phyloP scores from a whole-genome alignment of 92 coral and sea anemone genomes.

The Epizoanthus scotinus region DNA sequence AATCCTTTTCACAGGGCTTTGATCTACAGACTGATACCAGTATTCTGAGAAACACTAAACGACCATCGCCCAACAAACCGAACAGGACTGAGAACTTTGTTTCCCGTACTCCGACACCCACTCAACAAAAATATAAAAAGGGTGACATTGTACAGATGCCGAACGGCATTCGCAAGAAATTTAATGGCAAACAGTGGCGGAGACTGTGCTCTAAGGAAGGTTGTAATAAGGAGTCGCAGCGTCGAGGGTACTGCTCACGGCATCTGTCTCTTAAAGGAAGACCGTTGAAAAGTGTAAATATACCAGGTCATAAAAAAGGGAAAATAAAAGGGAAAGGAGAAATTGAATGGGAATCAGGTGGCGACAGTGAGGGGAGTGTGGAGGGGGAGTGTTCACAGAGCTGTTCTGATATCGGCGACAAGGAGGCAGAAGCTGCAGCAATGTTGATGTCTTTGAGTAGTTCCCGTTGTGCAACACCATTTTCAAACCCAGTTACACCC shows the following conservation, averaged over 20 bases:
- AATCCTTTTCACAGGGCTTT: constrained; percentile 45
- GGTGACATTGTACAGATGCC: constrained; percentile 96
- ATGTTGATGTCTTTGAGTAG: constrained; percentile 89
- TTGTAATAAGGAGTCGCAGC: constrained; percentile 94
- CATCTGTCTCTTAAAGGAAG: constrained; percentile 95
- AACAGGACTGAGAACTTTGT: constrained; percentile 61
- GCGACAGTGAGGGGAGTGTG: constrained; percentile 97
- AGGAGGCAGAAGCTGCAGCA: constrained; percentile 96
- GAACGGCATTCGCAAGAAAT: constrained; percentile 94
- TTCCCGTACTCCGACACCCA: constrained; percentile 82
- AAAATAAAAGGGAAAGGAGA: constrained; percentile 82
- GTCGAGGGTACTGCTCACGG: constrained; percentile 96
- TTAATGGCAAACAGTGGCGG: constrained; percentile 98
- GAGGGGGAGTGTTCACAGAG: constrained; percentile 77
- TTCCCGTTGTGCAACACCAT: constrained; percentile 93
- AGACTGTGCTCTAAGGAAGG: constrained; percentile 91
- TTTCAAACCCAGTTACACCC: constrained; percentile 86
- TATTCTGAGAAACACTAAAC: constrained; percentile 45
- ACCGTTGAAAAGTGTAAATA: constrained; percentile 65
- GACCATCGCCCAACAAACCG: constrained; percentile 43
- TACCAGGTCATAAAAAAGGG: constrained; percentile 95
- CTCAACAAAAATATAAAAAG: constrained; percentile 94
- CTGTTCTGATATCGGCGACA: constrained; percentile 37
- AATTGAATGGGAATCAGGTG: constrained; percentile 98
- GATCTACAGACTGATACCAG: constrained; percentile 25